These are phyloP conservation scores for Syngnathus floridae DNA, from an alignment of 2,113 vertebrate species.

Conservation along the genomic window DNA sequence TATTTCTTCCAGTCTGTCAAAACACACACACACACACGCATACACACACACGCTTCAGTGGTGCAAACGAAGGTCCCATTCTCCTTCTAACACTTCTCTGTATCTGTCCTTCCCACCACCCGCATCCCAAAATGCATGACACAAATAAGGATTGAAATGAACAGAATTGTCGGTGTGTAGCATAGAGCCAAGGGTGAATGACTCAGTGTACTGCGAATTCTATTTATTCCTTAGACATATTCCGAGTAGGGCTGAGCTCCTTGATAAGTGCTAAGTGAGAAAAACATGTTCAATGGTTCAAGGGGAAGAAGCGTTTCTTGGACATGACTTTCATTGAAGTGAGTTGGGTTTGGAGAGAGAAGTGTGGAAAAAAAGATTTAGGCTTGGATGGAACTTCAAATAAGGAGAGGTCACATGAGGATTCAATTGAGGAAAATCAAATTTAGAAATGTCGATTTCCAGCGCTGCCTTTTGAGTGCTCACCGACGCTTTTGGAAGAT, in stretches of 20 bases:
- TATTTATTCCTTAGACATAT: constrained; percentile 19
- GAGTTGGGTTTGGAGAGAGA: constrained; percentile 19
- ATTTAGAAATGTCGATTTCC: constrained; percentile 30
- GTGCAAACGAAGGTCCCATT: constrained; percentile 35
- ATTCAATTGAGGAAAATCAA: constrained; percentile 21
- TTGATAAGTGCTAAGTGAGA: background rate
- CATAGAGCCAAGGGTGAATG: constrained; percentile 4
- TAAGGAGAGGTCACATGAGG: constrained; percentile 28
- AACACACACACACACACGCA: constrained; percentile 8
- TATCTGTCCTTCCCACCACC: background rate
- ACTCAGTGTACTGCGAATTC: constrained; percentile 12
- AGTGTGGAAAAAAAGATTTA: constrained; percentile 19
- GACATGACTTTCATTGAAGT: constrained; percentile 28
- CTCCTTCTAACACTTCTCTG: constrained; percentile 19
- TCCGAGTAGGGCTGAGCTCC: constrained; percentile 17
- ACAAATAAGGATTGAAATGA: constrained; percentile 34
- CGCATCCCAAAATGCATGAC: constrained; percentile 9
- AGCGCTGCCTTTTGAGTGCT: constrained; percentile 7
- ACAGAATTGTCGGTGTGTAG: constrained; percentile 20
- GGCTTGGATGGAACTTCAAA: constrained; percentile 36
- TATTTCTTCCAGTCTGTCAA: background rate
- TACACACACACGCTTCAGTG: background rate
- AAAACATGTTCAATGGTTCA: constrained; percentile 30
- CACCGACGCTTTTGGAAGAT: background rate
- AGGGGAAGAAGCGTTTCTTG: constrained; percentile 25